Conservation (phyloP, 1,140 invertebrate genomes). For the Drosophila suzukii region DNA sequence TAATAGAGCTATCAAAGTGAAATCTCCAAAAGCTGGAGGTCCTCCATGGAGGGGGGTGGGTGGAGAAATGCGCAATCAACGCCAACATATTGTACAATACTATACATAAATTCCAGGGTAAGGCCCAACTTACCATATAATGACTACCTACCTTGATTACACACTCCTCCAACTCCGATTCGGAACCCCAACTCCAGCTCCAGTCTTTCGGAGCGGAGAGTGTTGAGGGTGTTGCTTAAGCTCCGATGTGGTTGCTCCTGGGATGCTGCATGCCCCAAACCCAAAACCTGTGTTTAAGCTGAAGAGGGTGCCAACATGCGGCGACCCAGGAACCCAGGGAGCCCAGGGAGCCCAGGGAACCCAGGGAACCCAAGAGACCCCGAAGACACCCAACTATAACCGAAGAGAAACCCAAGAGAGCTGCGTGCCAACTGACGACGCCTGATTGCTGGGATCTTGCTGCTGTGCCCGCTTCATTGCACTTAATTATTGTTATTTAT, state of each 20-base stretch:
- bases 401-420: conserved; percentile 6
- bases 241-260: conserved; percentile 6
- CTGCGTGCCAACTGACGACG: conserved; percentile 34
- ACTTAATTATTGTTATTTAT: conserved; percentile 83
- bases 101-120: conserved; percentile 69
- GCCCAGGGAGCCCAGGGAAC: conserved; percentile 5
- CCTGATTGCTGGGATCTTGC: conserved; percentile 18
- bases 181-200: too few species aligned
- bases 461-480: conserved; percentile 60
- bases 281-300: conserved; percentile 77
- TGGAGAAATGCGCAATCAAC: conserved; percentile 45
- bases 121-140: conserved; percentile 74
- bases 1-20: conserved; percentile 70
- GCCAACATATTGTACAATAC: conserved; percentile 57
- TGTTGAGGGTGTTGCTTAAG: conserved; percentile 65
- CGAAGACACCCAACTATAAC: background rate
- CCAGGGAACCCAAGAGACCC: background rate
- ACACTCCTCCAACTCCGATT: conserved; percentile 44
- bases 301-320: conserved; percentile 76
- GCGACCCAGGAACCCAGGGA: conserved; percentile 22
- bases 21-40: conserved; percentile 10
- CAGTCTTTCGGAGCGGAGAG: background rate
- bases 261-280: conserved; percentile 27
- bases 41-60: background rate
- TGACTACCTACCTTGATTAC: conserved; percentile 82